phyloP scores from a whole-genome alignment of 2,888 invertebrate genomes.

The Spatulosminthurus flaviceps region DNA sequence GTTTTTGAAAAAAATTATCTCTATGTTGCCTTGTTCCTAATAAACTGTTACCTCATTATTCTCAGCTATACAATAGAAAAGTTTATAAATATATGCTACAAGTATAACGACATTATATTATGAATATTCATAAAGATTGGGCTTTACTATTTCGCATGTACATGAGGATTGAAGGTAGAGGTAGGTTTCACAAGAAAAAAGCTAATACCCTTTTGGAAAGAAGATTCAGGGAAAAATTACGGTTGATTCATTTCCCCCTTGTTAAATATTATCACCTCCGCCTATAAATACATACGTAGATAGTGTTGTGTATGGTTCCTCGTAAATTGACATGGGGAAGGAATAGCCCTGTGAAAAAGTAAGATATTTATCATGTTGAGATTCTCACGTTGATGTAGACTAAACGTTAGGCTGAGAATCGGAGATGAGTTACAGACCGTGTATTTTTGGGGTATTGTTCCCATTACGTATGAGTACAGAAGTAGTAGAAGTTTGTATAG shows the following conservation, averaged over 20 bases:
- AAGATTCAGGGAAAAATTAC: not conserved
- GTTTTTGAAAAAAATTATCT: conserved; percentile 64
- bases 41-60: not conserved
- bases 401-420: not conserved
- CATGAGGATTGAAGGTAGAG: too few species aligned
- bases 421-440: not conserved
- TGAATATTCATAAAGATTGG: too few species aligned
- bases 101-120: too few species aligned
- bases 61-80: too few species aligned
- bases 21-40: not conserved
- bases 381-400: conserved; percentile 35
- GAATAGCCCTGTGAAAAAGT: not conserved
- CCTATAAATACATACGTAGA: too few species aligned
- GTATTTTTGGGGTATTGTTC: not conserved
- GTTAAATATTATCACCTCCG: too few species aligned
- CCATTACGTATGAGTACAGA: not conserved
- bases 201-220: too few species aligned
- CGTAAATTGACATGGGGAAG: conserved; percentile 1
- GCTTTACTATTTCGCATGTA: too few species aligned
- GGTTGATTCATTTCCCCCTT: not conserved
- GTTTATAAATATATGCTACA: too few species aligned
- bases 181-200: too few species aligned
- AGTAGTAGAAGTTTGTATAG: not conserved
- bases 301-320: not conserved
- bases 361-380: not conserved